Conservation (phyloP, 2,113 vertebrate genomes). For the Neodon shergylaensis region DNA sequence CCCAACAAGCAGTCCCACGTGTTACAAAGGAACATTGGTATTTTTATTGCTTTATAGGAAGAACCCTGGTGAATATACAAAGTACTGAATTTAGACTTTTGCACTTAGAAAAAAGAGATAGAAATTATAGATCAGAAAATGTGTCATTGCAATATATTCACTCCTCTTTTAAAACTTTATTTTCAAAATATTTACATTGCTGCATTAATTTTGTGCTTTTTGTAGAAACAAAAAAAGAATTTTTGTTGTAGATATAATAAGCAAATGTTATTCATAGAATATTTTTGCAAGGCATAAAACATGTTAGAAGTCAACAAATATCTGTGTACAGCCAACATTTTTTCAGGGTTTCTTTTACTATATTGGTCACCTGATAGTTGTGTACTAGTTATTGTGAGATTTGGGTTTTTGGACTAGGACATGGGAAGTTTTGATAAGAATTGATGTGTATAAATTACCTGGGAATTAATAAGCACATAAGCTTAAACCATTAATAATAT, state of each 20-base stretch:
- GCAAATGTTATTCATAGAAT: not conserved
- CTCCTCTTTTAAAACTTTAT: not conserved
- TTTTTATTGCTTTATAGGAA: not conserved
- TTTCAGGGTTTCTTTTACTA: not conserved
- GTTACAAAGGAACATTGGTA: not conserved
- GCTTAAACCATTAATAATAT: not conserved
- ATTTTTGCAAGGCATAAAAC: not conserved
- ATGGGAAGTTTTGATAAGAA: not conserved
- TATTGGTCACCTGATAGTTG: not conserved
- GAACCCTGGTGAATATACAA: not conserved
- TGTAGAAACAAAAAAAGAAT: not conserved
- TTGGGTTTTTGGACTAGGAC: not conserved
- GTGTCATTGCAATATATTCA: not conserved
- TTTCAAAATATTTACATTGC: not conserved
- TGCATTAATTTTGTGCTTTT: conserved; percentile 3
- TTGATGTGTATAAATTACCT: not conserved
- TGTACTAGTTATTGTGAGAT: not conserved
- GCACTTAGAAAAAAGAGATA: not conserved
- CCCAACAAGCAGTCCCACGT: too few relatives aligned
- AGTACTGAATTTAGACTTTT: not conserved
- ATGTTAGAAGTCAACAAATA: not conserved
- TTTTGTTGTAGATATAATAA: not conserved
- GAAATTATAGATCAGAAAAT: not conserved
- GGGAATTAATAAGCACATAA: not conserved
- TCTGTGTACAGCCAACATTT: not conserved